Conservation (phyloP, 2,113 vertebrate species). For the Petrocephalus zakoni region DNA sequence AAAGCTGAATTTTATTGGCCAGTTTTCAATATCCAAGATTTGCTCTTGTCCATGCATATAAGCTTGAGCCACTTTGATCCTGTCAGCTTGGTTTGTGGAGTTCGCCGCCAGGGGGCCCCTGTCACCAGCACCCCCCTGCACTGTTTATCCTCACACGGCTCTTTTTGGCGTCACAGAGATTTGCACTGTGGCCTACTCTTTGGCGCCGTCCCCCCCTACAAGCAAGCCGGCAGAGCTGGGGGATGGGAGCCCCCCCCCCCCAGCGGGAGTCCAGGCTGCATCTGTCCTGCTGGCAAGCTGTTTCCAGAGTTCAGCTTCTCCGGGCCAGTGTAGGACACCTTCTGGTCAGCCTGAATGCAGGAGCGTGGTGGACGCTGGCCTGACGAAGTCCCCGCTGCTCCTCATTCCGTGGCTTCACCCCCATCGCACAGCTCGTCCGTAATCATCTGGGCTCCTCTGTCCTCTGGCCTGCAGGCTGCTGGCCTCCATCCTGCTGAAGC, state of each 20-base stretch:
- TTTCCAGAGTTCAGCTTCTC: not conserved
- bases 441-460: not conserved
- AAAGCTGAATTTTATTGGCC: not conserved
- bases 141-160: not conserved
- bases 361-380: not conserved
- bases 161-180: not conserved
- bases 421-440: not conserved
- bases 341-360: not conserved
- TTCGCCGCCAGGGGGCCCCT: not conserved
- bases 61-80: not conserved
- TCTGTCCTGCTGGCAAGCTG: not conserved
- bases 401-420: not conserved
- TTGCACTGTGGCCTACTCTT: not conserved
- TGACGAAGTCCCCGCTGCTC: not conserved
- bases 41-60: not conserved
- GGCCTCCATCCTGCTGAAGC: conserved; percentile 46
- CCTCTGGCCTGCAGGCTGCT: not conserved
- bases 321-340: not conserved
- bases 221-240: not conserved
- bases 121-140: not conserved
- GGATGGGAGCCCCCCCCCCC: not conserved
- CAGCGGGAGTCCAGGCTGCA: not conserved
- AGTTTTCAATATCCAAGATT: not conserved
- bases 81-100: not conserved
- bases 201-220: not conserved